These are phyloP conservation scores for Pandemis cinnamomeana DNA, from an alignment of 2,888 invertebrate species.

Conservation along the genomic window DNA sequence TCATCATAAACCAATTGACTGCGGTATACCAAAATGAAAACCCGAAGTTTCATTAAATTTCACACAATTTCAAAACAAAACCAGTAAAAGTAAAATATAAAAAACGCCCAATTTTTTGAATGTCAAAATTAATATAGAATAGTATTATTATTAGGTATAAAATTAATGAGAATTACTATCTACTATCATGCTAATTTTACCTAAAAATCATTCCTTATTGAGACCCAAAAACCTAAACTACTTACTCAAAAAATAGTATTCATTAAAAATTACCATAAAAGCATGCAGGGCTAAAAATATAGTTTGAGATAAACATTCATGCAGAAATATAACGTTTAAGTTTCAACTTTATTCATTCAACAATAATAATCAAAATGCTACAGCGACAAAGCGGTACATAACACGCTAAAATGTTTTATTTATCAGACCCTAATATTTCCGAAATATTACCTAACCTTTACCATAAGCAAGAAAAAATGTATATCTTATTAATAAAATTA, in stretches of 20 bases:
- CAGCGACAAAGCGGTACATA: slow-evolving; percentile 35
- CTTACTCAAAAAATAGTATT: not conserved
- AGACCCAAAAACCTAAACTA: slow-evolving; percentile 13
- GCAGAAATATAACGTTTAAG: slow-evolving; percentile 17
- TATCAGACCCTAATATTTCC: not conserved
- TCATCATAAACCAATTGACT: not conserved
- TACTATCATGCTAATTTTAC: slow-evolving; percentile 14
- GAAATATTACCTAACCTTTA: not conserved
- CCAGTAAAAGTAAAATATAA: not conserved
- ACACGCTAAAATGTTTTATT: slow-evolving; percentile 29
- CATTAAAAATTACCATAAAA: not conserved
- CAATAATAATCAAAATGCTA: slow-evolving; percentile 34
- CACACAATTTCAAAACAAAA: not conserved
- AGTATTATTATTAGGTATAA: not conserved
- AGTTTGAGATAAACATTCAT: slow-evolving; percentile 21
- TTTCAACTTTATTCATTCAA: slow-evolving; percentile 23
- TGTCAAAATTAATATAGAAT: too few relatives aligned
- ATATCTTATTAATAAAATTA: too few relatives aligned
- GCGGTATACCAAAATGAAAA: not conserved
- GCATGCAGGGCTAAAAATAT: slow-evolving; percentile 25
- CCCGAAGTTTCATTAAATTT: not conserved
- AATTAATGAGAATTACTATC: not conserved
- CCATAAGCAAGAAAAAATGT: too few relatives aligned
- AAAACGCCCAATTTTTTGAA: not conserved
- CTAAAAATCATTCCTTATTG: slow-evolving; percentile 3